These are phyloP conservation scores for Eriosoma lanigerum DNA, from an alignment of 1,140 invertebrate species.

Conservation along the genomic window DNA sequence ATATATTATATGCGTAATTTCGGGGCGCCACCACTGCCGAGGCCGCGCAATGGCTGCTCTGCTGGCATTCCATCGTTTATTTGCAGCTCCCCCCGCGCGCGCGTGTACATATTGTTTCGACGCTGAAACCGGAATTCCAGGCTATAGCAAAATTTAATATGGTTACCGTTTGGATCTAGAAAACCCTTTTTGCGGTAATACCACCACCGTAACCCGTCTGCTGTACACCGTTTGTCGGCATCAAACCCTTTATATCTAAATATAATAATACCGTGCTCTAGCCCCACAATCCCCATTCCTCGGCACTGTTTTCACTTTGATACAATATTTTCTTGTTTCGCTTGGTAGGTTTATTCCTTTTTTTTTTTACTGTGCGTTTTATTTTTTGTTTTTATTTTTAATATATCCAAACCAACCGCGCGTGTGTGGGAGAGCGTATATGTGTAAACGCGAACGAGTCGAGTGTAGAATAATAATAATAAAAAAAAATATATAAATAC, in stretches of 20 bases:
- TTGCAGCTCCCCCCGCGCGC: neutral
- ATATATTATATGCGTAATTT: slow-evolving; percentile 14
- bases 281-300: neutral
- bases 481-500: slow-evolving; percentile 7
- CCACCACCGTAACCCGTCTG: neutral
- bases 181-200: slow-evolving; percentile 49
- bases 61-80: slow-evolving; percentile 42
- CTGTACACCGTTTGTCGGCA: neutral
- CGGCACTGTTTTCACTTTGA: slow-evolving; percentile 27
- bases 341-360: neutral
- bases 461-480: slow-evolving; percentile 13
- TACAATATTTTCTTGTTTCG: slow-evolving; percentile 47
- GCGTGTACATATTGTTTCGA: slow-evolving; percentile 32
- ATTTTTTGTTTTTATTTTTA: slow-evolving; percentile 15
- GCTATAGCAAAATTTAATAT: slow-evolving; percentile 49
- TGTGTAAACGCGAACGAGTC: neutral
- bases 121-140: slow-evolving; percentile 48
- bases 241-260: slow-evolving; percentile 48
- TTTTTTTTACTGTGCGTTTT: neutral
- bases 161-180: slow-evolving; percentile 46
- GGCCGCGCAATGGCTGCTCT: slow-evolving; percentile 3
- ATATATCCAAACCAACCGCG: slow-evolving; percentile 16
- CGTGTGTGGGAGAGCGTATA: neutral
- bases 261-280: slow-evolving; percentile 17
- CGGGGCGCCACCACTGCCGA: neutral